Percentiles rank a stretch among this genome's conserved stretches.
Conservation (phyloP, 23 tunicate species). For the Halocynthia aurantium region DNA sequence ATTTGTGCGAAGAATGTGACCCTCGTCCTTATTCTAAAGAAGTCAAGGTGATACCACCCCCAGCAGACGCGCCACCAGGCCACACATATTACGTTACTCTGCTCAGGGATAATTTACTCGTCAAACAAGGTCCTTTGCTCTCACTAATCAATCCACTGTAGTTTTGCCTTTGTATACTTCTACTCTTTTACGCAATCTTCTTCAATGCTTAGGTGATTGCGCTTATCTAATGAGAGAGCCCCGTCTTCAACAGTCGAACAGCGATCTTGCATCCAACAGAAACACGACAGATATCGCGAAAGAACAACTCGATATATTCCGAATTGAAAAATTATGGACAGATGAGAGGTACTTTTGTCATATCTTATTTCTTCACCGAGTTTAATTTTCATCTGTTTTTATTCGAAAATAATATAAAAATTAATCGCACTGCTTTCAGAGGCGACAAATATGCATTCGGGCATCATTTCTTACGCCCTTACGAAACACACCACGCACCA, state of each 20-base stretch:
- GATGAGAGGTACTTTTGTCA: conserved; percentile 65
- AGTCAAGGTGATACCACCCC: conserved; percentile 75
- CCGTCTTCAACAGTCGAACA: conserved; percentile 56
- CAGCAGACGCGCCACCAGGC: conserved; percentile 90
- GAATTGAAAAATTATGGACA: conserved; percentile 85
- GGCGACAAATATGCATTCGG: conserved; percentile 94
- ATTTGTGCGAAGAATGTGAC: conserved; percentile 84
- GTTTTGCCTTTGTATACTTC: background rate
- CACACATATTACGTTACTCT: conserved; percentile 76
- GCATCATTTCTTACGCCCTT: conserved; percentile 70
- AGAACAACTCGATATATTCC: conserved; percentile 61
- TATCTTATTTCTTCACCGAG: background rate
- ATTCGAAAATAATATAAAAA: background rate
- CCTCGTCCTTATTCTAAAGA: conserved; percentile 44
- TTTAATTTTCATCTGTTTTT: background rate
- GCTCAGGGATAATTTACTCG: conserved; percentile 48
- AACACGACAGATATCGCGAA: conserved; percentile 49
- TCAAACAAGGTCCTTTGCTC: conserved; percentile 54
- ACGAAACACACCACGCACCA: conserved; percentile 70
- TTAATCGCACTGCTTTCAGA: conserved; percentile 14
- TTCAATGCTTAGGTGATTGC: conserved; percentile 64
- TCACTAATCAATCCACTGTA: background rate
- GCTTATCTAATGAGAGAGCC: conserved; percentile 75
- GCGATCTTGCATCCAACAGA: conserved; percentile 58
- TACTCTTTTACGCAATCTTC: background rate